Percentiles rank a stretch among this genome's conserved stretches.
These are phyloP conservation scores for Pelmatolapia mariae DNA, from an alignment of 2,113 vertebrate species.

Conservation along the genomic window DNA sequence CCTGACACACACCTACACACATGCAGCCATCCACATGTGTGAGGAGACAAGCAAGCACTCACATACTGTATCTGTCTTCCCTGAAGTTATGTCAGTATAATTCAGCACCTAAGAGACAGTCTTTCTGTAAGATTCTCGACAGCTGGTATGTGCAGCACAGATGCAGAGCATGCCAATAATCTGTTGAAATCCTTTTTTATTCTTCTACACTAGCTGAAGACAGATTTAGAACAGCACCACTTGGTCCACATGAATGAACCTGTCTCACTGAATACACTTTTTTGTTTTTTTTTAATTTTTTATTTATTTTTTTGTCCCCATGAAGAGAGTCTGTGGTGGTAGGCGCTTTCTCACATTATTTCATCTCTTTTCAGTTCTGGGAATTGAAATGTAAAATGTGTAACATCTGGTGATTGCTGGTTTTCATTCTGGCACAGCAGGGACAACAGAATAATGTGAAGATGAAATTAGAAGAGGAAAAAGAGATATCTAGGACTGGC, in stretches of 20 bases:
- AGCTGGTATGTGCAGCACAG: constrained; percentile 58
- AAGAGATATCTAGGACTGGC: constrained; percentile 17
- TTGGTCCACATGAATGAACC: constrained; percentile 56
- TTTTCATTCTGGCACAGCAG: constrained; percentile 31
- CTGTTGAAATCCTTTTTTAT: constrained; percentile 58
- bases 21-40: background rate
- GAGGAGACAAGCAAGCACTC: background rate
- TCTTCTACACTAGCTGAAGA: constrained; percentile 46
- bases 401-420: constrained; percentile 39
- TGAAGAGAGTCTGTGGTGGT: background rate
- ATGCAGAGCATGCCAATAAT: constrained; percentile 60
- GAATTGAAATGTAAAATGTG: constrained; percentile 55
- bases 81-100: constrained; percentile 47
- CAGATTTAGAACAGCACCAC: constrained; percentile 55
- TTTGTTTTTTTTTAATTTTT: background rate
- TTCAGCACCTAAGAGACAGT: constrained; percentile 36
- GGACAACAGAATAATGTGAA: constrained; percentile 22
- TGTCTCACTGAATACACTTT: constrained; percentile 27
- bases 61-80: constrained; percentile 8
- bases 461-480: constrained; percentile 34
- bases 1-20: constrained; percentile 1
- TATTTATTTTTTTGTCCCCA: background rate
- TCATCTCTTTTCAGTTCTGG: constrained; percentile 42
- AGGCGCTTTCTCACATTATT: constrained; percentile 6
- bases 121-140: constrained; percentile 32